Evolutionary conservation across 1,140 invertebrate species (phyloP), one percentile per base, ranked within the genome.

Genomic region (Lasaia peninsularis): DNA sequence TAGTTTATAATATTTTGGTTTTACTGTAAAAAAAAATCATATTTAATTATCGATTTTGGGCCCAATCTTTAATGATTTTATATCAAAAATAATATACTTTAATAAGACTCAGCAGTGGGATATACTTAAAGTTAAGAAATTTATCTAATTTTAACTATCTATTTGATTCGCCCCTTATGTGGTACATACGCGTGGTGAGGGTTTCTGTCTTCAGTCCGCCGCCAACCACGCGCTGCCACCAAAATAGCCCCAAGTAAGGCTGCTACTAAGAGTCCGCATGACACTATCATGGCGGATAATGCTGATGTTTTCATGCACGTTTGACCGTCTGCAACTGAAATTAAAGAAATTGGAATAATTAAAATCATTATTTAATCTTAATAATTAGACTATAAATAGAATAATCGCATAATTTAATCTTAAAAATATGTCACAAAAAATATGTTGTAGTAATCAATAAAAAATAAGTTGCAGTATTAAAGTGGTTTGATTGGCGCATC

Each of bases 281-380:
- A 89, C 0, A 92, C 94, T 18, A 95, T 90, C 31, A 96, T 86
- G 0, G 94, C 94, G 16, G 94, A 94, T 52, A 96, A 91, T 10
- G 95, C 92, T 32, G 93, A 93, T 3, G 94, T 94, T 80, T 93
- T 93, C 62, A 96, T 85, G 69, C 95, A 96, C 0, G 95, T 94
- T 71, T 92, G 92, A 0, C 91, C 84, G 66, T 91, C 91, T 52
- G 69, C 33, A 64, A 76, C 65, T 69, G 57, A 20, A 49, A 55
- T 48, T 31, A 11, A 52, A 54, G 24, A 31, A 20, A 56, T 54
- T 16, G n/a, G 21, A 10, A 24, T 28, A 28, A 51, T 2, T 5
- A 11, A 28, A 1, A 20, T 2, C 16, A 10, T 8, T 20, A 18
- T 20, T 28, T 3, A 28, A n/a, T n/a, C n/a, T n/a, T n/a, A n/a